Evolutionary conservation across 2,113 vertebrate species (phyloP), one percentile per base, ranked within the genome.

Genomic region (Laticauda laticaudata): DNA sequence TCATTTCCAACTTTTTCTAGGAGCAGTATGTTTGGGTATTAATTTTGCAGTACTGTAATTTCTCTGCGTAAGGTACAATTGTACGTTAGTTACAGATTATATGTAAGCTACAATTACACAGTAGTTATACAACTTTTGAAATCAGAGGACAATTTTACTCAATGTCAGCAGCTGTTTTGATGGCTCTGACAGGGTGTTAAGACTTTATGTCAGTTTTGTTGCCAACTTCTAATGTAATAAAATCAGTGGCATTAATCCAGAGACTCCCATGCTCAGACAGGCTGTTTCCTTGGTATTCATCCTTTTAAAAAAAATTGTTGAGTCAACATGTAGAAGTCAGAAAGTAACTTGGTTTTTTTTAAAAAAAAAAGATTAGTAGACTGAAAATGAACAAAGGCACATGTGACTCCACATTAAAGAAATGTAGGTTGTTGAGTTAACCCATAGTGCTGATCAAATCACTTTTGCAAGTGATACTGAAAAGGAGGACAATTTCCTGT

Each of bases 101-200:
- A 81, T 21, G 18, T 24, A 86, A 90, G 55, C 45, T 90, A 86
- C 59, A 86, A 86, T 54, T 57, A 24, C 59, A 43, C 23, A 81
- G 24, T 55, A 34, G n/a, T 93, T 14, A 34, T n/a, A 57, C 11
- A 89, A 61, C 39, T 5, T 86, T 90, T 93, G 75, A 90, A 93
- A 86, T 54, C 48, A 55, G 81, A 90, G 29, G 23, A 21, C 86
- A 3, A n/a, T 64, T 93, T 64, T 86, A 64, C 56, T 24, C 29
- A 43, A 24, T 90, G 61, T 89, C 92, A 89, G 87, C 92, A 89
- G 7, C 61, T 89, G 51, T 56, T 64, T 56, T 45, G 39, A 2
- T 21, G 64, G 12, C 88, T 90, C 26, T 93, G 24, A 34, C 55
- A 86, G 59, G 88, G 29, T 45, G 75, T 85, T 23, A 75, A 86